phyloP scores from a whole-genome alignment of 1,140 invertebrate species.

The Drosophila virilis region DNA sequence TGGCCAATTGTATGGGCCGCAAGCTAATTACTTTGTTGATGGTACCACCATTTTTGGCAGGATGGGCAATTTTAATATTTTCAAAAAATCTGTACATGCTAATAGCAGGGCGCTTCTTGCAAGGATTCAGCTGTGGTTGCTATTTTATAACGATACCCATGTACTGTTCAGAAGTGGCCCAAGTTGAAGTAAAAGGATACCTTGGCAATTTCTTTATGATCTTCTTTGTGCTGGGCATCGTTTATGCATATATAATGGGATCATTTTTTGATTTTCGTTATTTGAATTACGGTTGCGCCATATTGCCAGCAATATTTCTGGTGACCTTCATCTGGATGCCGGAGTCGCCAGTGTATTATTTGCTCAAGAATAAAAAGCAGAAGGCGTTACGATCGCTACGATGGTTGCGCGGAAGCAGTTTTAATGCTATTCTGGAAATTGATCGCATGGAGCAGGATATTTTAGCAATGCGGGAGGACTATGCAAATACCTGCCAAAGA shows the following conservation, averaged over 20 bases:
- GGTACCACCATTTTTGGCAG: not conserved
- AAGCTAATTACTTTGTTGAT: slow-evolving; percentile 2
- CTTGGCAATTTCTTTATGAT: not conserved
- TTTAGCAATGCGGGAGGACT: not conserved
- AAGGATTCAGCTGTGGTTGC: slow-evolving; percentile 14
- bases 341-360: slow-evolving; percentile 26
- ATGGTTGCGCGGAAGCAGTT: slow-evolving; percentile 2
- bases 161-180: slow-evolving; percentile 17
- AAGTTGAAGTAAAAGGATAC: not conserved
- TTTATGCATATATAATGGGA: slow-evolving; percentile 17
- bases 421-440: not conserved
- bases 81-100: slow-evolving; percentile 1
- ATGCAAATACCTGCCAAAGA: not conserved
- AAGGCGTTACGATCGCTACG: slow-evolving; percentile 13
- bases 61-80: slow-evolving; percentile 15
- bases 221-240: slow-evolving; percentile 7
- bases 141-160: slow-evolving; percentile 7
- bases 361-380: not conserved
- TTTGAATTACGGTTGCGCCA: slow-evolving; percentile 12
- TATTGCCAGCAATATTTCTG: slow-evolving; percentile 2
- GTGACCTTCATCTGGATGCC: slow-evolving; percentile 21
- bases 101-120: slow-evolving; percentile 14
- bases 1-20: slow-evolving; percentile 7
- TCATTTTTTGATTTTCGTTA: not conserved
- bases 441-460: not conserved